phyloP scores from a whole-genome alignment of 2,888 invertebrate species.

The Cataglyphis albicans region DNA sequence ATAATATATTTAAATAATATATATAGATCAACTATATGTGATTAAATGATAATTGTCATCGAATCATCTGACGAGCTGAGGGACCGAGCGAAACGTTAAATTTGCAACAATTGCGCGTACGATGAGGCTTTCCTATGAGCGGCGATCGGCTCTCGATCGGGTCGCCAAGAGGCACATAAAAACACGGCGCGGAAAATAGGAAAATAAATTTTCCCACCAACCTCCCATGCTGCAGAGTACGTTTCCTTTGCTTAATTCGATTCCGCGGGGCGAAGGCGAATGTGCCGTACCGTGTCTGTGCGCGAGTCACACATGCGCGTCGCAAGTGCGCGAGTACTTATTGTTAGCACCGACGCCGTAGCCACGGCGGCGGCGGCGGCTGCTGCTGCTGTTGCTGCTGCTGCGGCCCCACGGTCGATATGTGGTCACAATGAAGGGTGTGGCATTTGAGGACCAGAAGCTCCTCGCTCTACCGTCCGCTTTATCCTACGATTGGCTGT shows the following conservation, averaged over 20 bases:
- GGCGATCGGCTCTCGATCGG: not conserved
- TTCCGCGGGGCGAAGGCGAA: conserved; percentile 7
- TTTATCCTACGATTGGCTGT: conserved; percentile 82
- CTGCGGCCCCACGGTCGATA: conserved; percentile 80
- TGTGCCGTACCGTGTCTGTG: conserved; percentile 32
- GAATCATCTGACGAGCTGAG: not conserved
- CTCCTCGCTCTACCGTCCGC: conserved; percentile 75
- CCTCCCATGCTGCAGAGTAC: not conserved
- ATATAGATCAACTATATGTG: too few species aligned
- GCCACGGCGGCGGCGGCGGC: conserved; percentile 62
- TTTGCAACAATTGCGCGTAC: not conserved
- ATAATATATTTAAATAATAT: too few species aligned
- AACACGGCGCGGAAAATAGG: conserved; percentile 25
- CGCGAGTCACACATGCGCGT: conserved; percentile 59
- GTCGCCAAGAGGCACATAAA: conserved; percentile 1
- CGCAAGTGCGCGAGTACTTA: conserved; percentile 50
- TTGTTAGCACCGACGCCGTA: conserved; percentile 47
- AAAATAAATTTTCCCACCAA: conserved; percentile 30
- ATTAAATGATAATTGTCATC: not conserved
- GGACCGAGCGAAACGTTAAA: not conserved
- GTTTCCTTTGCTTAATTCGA: conserved; percentile 41
- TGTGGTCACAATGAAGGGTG: conserved; percentile 84
- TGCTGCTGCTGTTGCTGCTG: conserved; percentile 59
- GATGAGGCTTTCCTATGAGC: not conserved
- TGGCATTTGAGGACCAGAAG: conserved; percentile 84